Evolutionary conservation across 2,797 vertebrate species (phyloP), one percentile per base, ranked within the genome.

Genomic region (Melanotaenia boesemani): DNA sequence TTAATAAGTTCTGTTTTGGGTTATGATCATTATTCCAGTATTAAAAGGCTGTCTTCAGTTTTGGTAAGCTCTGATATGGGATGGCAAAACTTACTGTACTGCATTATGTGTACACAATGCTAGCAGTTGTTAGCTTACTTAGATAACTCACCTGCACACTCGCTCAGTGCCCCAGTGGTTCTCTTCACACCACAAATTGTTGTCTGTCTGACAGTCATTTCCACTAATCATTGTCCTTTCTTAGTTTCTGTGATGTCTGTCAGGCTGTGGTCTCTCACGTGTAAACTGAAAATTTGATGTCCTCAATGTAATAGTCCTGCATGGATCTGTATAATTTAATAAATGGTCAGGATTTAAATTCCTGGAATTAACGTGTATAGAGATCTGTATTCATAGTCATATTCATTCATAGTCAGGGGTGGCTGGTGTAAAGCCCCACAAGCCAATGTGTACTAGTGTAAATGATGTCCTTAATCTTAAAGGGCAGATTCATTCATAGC

Each of bases 401-500:
- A 28, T 28, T 28, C 2, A 28, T 28, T 37, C 75, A 41, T 34
- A 82, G 57, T 65, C 55, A 70, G 24, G 44, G 50, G 37, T 5
- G 39, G 59, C 10, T 73, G 13, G n/a, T 48, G 7, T 8, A 50
- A 41, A 69, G 24, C 58, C 24, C 34, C 39, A 67, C 8, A 20
- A 52, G 26, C 5, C 63, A 72, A 36, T 55, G 30, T 64, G 59
- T n/a, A 70, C 32, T 70, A n/a, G 26, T 69, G 11, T 59, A 82
- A 68, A 76, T 39, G 22, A 20, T 79, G 41, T 20, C 20, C 18
- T 67, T 77, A 63, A 79, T 84, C 64, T 75, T 70, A n/a, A 70
- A 70, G 48, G 11, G 68, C 22, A 60, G 36, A 74, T 76, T 74
- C 44, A 34, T 67, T 74, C 56, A 36, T 80, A 30, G 26, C 20